These are phyloP conservation scores for Athene noctua DNA, from an alignment of 2,113 vertebrate species.

Conservation along the genomic window DNA sequence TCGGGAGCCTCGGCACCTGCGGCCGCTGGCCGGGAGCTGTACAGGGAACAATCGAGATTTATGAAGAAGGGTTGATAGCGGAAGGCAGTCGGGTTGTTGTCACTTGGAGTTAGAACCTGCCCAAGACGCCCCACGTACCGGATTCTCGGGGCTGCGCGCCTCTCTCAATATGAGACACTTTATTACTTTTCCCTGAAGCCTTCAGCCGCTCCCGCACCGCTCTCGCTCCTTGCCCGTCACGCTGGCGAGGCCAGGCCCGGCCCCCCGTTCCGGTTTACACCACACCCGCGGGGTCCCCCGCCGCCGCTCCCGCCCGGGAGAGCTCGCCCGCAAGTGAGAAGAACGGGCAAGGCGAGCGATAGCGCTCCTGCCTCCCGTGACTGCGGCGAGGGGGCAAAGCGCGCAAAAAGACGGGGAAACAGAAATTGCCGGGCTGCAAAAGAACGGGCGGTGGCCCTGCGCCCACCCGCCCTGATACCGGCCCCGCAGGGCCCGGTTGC, in stretches of 20 bases:
- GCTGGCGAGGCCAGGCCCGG: no score
- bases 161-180: not conserved
- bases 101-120: not conserved
- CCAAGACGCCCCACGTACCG: not conserved
- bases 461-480: not conserved
- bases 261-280: not conserved
- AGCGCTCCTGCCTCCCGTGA: not conserved
- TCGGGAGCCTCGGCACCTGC: not conserved
- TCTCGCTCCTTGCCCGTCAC: not conserved
- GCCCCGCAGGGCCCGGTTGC: not conserved
- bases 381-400: not conserved
- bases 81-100: not conserved
- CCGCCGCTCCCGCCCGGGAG: not conserved
- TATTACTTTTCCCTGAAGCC: not conserved
- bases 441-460: not conserved
- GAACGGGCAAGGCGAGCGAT: not conserved
- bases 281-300: not conserved
- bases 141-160: not conserved
- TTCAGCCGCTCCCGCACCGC: not conserved
- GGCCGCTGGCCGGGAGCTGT: not conserved
- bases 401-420: rapidly evolving
- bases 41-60: not conserved
- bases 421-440: not conserved
- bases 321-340: not conserved
- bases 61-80: not conserved